Conservation (phyloP, 2,113 vertebrate genomes). For the Danio rerio region DNA sequence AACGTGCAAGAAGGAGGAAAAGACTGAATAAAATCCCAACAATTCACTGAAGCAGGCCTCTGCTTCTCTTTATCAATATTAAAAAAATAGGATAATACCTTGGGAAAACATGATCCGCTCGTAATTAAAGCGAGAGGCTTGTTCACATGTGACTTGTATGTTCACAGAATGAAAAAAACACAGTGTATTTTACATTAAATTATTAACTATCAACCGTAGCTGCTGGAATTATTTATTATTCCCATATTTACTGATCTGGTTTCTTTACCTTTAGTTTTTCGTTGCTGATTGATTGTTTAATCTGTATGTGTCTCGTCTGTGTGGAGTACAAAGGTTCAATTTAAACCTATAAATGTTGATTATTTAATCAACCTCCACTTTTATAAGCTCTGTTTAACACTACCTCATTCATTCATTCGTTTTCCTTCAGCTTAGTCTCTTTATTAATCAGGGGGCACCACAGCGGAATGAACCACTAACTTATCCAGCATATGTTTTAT, state of each 20-base stretch:
- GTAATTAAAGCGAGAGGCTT: conserved; percentile 45
- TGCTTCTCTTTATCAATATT: conserved; percentile 14
- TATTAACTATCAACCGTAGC: neutral
- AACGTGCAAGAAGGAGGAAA: neutral
- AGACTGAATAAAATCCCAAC: neutral
- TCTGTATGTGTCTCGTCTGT: too few relatives aligned
- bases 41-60: neutral
- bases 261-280: neutral
- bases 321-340: too few relatives aligned
- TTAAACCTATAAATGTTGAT: too few relatives aligned
- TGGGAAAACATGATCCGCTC: conserved; percentile 39
- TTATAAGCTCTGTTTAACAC: too few relatives aligned
- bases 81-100: conserved; percentile 32
- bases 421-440: too few relatives aligned
- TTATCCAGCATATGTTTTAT: too few relatives aligned
- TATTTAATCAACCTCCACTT: too few relatives aligned
- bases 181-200: neutral
- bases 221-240: neutral
- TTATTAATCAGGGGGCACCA: too few relatives aligned
- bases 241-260: neutral
- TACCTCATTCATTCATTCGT: too few relatives aligned
- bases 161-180: neutral
- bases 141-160: neutral
- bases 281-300: too few relatives aligned
- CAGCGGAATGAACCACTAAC: too few relatives aligned